These are phyloP conservation scores for Spheniscus humboldti DNA, from an alignment of 2,797 vertebrate species.

Conservation along the genomic window DNA sequence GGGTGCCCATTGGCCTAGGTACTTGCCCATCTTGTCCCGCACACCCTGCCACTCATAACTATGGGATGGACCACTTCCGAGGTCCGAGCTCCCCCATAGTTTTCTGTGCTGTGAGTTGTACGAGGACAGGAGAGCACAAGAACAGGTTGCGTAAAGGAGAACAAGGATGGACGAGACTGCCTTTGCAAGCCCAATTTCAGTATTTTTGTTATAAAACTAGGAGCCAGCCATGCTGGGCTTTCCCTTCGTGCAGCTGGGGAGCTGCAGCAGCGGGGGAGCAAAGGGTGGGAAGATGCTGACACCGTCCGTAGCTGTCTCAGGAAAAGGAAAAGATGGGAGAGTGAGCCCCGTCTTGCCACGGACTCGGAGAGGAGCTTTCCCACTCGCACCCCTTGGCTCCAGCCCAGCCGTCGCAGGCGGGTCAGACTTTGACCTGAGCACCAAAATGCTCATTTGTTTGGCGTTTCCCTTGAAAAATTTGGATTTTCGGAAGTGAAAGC, in stretches of 20 bases:
- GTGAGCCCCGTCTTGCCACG: accelerated
- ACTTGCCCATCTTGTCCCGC: too few relatives aligned
- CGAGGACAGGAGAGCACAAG: accelerated
- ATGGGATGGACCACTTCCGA: too few relatives aligned
- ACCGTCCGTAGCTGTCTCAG: accelerated
- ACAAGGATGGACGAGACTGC: neutral
- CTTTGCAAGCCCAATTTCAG: neutral
- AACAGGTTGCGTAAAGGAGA: neutral
- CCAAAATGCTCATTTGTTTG: neutral
- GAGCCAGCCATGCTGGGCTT: neutral
- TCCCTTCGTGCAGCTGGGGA: neutral
- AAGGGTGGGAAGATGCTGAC: neutral
- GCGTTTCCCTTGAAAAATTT: neutral
- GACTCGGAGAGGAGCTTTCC: neutral
- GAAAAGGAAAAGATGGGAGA: neutral
- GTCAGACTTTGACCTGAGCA: neutral
- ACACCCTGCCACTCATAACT: too few relatives aligned
- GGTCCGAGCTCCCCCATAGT: accelerated
- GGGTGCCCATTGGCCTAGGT: too few relatives aligned
- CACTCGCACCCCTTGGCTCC: neutral
- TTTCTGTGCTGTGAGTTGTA: neutral
- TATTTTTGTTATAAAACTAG: neutral
- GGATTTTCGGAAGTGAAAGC: neutral
- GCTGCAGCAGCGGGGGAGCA: neutral
- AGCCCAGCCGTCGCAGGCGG: accelerated